Evolutionary conservation across 2,888 invertebrate species (phyloP).

Genomic region (Hypomecis atomaria): DNA sequence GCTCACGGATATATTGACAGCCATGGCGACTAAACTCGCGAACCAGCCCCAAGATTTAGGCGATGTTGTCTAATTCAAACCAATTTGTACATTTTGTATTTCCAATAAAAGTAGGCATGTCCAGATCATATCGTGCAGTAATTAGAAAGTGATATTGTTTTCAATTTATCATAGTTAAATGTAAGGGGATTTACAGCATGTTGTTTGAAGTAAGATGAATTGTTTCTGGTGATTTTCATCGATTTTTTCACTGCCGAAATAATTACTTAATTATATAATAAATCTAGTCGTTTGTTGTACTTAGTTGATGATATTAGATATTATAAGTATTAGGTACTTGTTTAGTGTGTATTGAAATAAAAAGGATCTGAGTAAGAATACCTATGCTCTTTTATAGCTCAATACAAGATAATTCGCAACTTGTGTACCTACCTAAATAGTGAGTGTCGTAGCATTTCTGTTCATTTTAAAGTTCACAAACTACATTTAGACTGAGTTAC

Average conservation of each 20-base stretch:
- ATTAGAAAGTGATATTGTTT: slow-evolving; percentile 4
- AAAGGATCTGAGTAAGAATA: too few relatives aligned
- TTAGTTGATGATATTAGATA: not conserved
- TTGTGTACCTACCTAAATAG: too few relatives aligned
- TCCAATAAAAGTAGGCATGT: not conserved
- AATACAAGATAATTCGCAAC: too few relatives aligned
- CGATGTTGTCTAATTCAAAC: slow-evolving; percentile 49
- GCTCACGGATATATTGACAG: slow-evolving; percentile 72
- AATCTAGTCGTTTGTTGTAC: not conserved
- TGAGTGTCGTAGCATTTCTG: too few relatives aligned
- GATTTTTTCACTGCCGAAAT: not conserved
- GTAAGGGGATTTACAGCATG: not conserved
- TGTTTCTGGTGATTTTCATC: not conserved
- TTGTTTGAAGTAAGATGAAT: not conserved
- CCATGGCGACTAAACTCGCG: slow-evolving; percentile 73
- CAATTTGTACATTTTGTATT: not conserved
- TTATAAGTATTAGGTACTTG: not conserved
- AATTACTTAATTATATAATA: not conserved
- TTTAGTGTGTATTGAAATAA: too few relatives aligned
- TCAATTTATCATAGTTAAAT: not conserved
- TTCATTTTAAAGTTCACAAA: too few relatives aligned
- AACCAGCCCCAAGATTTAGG: slow-evolving; percentile 62
- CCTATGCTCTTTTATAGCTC: too few relatives aligned
- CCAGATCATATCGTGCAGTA: not conserved
- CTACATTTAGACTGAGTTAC: too few relatives aligned